A percentile compares a stretch with the other conserved stretches of the same genome.
phyloP scores from a whole-genome alignment of 2,888 invertebrate species.

The Euspilapteryx auroguttella region DNA sequence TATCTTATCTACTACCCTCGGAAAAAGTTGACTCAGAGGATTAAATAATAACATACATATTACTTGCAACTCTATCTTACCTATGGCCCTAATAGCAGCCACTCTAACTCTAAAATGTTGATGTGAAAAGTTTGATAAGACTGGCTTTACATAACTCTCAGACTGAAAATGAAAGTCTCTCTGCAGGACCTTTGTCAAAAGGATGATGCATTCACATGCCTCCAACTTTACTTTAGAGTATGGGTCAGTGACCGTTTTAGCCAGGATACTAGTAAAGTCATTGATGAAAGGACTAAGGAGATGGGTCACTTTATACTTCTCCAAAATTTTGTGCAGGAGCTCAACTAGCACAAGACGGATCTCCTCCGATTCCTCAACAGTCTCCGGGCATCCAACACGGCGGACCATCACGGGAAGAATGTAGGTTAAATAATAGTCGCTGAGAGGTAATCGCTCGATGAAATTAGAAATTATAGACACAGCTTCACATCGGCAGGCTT shows the following conservation, averaged over 20 bases:
- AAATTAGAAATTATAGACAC: slow-evolving; percentile 59
- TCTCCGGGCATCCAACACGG: slow-evolving; percentile 76
- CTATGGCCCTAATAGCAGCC: slow-evolving; percentile 73
- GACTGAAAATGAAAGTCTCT: slow-evolving; percentile 75
- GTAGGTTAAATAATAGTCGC: slow-evolving; percentile 74
- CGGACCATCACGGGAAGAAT: slow-evolving; percentile 75
- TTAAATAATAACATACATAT: slow-evolving; percentile 4
- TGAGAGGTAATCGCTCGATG: slow-evolving; percentile 58
- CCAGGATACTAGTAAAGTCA: slow-evolving; percentile 73
- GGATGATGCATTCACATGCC: slow-evolving; percentile 72
- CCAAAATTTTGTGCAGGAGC: slow-evolving; percentile 68
- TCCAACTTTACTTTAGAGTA: slow-evolving; percentile 80
- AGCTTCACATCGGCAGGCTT: slow-evolving; percentile 65
- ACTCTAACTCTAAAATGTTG: slow-evolving; percentile 82
- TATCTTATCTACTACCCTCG: too few relatives aligned
- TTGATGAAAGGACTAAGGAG: slow-evolving; percentile 70
- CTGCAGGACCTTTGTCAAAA: slow-evolving; percentile 65
- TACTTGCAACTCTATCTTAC: slow-evolving; percentile 38
- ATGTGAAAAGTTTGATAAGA: slow-evolving; percentile 73
- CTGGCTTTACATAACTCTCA: slow-evolving; percentile 72
- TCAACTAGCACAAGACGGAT: slow-evolving; percentile 70
- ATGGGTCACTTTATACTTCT: slow-evolving; percentile 62
- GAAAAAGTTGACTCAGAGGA: too few relatives aligned
- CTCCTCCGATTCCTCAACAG: slow-evolving; percentile 74
- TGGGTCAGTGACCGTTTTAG: slow-evolving; percentile 73